phyloP scores from a whole-genome alignment of 2,888 invertebrate species.

The Ectemnius continuus region DNA sequence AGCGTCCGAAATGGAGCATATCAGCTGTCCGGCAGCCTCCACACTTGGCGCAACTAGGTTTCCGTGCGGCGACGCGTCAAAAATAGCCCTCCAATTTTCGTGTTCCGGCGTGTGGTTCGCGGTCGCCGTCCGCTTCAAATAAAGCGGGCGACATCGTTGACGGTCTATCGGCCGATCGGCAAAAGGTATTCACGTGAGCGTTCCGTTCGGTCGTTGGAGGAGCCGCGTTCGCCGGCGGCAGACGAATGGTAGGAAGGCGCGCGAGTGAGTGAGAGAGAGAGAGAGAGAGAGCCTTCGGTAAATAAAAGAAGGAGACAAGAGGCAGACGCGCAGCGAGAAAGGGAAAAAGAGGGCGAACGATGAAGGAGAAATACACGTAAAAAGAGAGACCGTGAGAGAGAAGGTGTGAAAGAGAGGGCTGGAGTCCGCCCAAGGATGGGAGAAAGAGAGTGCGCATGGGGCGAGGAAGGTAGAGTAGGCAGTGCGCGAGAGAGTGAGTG shows the following conservation, averaged over 20 bases:
- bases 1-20: no score
- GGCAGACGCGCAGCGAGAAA: background rate
- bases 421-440: background rate
- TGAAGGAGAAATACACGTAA: background rate
- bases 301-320: no score
- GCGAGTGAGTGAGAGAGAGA: slow-evolving; percentile 6
- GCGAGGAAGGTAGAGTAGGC: background rate
- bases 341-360: background rate
- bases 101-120: no score
- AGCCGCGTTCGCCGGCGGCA: slow-evolving; percentile 25
- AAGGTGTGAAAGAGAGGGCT: no score
- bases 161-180: slow-evolving; percentile 39
- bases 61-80: no score
- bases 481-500: background rate
- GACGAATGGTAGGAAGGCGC: slow-evolving; percentile 44
- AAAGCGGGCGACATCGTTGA: background rate
- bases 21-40: no score
- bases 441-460: background rate
- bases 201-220: slow-evolving; percentile 39
- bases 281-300: background rate
- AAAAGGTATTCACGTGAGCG: slow-evolving; percentile 51
- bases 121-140: no score
- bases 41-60: no score
- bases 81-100: no score
- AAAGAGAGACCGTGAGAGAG: background rate